phyloP scores from a whole-genome alignment of 2,888 invertebrate species.

The Epinotia ramella region DNA sequence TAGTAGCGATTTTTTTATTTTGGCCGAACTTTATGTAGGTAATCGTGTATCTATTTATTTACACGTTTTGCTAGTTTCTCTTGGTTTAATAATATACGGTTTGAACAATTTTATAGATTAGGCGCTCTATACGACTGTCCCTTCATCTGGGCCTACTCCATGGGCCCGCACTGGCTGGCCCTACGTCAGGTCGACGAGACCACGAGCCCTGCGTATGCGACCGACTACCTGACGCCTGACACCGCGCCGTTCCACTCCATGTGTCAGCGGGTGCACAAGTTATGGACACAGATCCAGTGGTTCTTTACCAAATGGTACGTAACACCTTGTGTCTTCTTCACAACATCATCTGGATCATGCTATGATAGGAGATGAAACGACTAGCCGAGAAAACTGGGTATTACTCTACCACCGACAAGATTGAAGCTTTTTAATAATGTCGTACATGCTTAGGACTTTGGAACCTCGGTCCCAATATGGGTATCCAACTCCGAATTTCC shows the following conservation, averaged over 20 bases:
- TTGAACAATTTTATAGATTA: slow-evolving; percentile 50
- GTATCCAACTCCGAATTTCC: slow-evolving; percentile 15
- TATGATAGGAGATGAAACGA: no score
- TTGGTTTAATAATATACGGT: not conserved
- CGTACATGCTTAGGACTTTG: no score
- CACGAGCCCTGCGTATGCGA: slow-evolving; percentile 60
- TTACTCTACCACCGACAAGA: no score
- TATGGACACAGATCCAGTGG: slow-evolving; percentile 54
- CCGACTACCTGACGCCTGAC: slow-evolving; percentile 52
- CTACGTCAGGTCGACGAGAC: slow-evolving; percentile 58
- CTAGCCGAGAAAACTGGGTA: no score
- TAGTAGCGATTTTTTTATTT: no score
- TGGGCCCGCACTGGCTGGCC: slow-evolving; percentile 59
- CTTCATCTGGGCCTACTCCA: slow-evolving; percentile 61
- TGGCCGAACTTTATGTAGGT: not conserved
- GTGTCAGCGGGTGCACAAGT: slow-evolving; percentile 52
- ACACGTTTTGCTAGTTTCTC: not conserved
- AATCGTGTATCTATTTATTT: not conserved
- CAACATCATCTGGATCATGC: not conserved
- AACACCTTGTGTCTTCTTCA: not conserved
- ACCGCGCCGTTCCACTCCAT: slow-evolving; percentile 54
- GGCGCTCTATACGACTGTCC: slow-evolving; percentile 61
- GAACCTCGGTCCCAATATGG: no score
- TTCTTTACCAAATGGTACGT: slow-evolving; percentile 53
- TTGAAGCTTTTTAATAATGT: no score